These are phyloP conservation scores for Trigoniulus corallinus DNA, from an alignment of 1,140 invertebrate species.

Conservation along the genomic window DNA sequence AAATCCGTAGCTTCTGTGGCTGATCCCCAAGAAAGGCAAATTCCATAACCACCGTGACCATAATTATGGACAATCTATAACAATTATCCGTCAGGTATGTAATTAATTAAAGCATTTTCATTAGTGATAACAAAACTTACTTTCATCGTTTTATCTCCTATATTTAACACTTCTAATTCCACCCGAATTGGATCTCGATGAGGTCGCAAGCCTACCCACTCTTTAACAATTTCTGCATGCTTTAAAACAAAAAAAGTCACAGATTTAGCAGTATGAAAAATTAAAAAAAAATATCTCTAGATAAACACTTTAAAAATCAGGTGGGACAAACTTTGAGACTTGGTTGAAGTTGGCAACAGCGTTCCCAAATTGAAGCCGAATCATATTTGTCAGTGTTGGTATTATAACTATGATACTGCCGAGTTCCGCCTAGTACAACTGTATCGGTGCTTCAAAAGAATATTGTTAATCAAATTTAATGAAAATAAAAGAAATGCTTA, in stretches of 20 bases:
- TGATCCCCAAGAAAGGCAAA: conserved; percentile 71
- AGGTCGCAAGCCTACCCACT: conserved; percentile 60
- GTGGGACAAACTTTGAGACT: conserved; percentile 29
- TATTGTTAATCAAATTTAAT: background rate
- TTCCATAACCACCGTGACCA: conserved; percentile 80
- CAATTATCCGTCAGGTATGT: background rate
- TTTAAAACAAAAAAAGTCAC: conserved; percentile 11
- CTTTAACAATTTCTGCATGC: conserved; percentile 29
- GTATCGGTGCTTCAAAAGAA: conserved; percentile 32
- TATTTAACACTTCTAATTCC: conserved; percentile 38
- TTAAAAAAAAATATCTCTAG: conserved; percentile 5
- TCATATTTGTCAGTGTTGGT: conserved; percentile 48
- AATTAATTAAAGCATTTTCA: background rate
- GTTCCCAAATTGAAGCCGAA: conserved; percentile 48
- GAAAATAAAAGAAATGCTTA: background rate
- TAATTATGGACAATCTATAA: conserved; percentile 63
- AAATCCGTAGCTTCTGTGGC: conserved; percentile 51
- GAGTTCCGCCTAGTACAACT: conserved; percentile 63
- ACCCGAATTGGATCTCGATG: conserved; percentile 56
- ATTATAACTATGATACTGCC: conserved; percentile 62
- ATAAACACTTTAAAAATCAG: background rate
- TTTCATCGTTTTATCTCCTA: conserved; percentile 7
- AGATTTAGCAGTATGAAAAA: conserved; percentile 13
- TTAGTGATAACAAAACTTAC: no score
- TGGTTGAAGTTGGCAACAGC: conserved; percentile 53